A percentile compares a stretch with the other conserved stretches of the same genome.
phyloP scores from a whole-genome alignment of 2,888 invertebrate genomes.

The Glaucopsyche alexis region DNA sequence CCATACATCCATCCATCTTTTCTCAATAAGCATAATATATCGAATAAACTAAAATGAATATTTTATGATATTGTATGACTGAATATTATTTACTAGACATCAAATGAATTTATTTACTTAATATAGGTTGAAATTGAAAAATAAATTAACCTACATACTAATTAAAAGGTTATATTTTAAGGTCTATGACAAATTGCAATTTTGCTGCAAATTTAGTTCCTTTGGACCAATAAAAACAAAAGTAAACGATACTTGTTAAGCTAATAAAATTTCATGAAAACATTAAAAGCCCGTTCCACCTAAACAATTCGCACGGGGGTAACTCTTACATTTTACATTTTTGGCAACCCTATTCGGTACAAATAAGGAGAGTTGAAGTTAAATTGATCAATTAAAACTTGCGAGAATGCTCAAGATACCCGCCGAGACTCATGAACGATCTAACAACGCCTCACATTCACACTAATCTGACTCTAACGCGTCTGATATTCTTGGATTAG shows the following conservation, averaged over 20 bases:
- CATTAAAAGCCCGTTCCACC: neutral
- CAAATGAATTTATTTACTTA: too few relatives aligned
- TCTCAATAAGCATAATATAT: too few relatives aligned
- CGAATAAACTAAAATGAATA: too few relatives aligned
- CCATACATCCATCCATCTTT: too few relatives aligned
- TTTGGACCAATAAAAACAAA: neutral
- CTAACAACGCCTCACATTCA: constrained; percentile 29
- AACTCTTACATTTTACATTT: neutral
- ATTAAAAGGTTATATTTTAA: too few relatives aligned
- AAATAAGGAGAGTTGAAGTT: constrained; percentile 59
- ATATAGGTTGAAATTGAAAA: too few relatives aligned
- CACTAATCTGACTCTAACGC: constrained; percentile 22
- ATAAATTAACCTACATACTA: too few relatives aligned
- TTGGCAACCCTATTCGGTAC: constrained; percentile 42
- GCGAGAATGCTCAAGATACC: constrained; percentile 39
- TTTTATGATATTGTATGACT: too few relatives aligned
- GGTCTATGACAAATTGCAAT: too few relatives aligned
- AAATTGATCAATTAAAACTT: constrained; percentile 76
- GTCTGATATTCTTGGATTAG: constrained; percentile 22
- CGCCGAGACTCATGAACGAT: constrained; percentile 38
- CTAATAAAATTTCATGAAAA: constrained; percentile 1
- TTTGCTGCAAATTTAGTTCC: neutral
- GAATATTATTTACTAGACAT: too few relatives aligned
- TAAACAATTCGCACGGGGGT: constrained; percentile 7
- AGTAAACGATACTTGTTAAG: neutral